phyloP scores from a whole-genome alignment of 2,797 vertebrate species.

The Anguilla anguilla region DNA sequence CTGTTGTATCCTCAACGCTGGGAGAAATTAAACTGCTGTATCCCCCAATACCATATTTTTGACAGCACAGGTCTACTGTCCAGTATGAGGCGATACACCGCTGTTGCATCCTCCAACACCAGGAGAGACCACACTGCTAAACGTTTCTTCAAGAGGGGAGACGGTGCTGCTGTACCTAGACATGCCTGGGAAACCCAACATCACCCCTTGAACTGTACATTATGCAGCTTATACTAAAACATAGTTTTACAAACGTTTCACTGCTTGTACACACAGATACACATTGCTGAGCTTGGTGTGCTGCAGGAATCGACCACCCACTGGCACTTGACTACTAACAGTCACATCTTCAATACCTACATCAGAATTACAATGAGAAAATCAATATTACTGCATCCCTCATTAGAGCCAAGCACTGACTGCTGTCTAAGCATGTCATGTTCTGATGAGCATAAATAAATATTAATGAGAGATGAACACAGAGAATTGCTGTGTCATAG shows the following conservation, averaged over 20 bases:
- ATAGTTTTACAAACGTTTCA: background rate
- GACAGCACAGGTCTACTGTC: background rate
- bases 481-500: background rate
- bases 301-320: constrained; percentile 1
- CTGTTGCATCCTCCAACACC: background rate
- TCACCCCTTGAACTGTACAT: background rate
- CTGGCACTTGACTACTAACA: background rate
- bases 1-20: background rate
- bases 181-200: background rate
- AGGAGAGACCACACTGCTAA: background rate
- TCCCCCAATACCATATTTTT: background rate
- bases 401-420: constrained; percentile 19
- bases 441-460: constrained; percentile 51
- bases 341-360: background rate
- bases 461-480: constrained; percentile 50
- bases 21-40: background rate
- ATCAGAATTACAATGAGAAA: background rate
- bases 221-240: background rate
- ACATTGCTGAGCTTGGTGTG: background rate
- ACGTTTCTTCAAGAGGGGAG: background rate
- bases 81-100: background rate
- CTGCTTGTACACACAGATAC: background rate
- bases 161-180: background rate
- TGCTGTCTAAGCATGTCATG: constrained; percentile 48
- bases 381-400: constrained; percentile 15